Evolutionary conservation across 2,797 vertebrate genomes (phyloP), one percentile per base, ranked within the genome.

Genomic region (Onychomys arenicola): DNA sequence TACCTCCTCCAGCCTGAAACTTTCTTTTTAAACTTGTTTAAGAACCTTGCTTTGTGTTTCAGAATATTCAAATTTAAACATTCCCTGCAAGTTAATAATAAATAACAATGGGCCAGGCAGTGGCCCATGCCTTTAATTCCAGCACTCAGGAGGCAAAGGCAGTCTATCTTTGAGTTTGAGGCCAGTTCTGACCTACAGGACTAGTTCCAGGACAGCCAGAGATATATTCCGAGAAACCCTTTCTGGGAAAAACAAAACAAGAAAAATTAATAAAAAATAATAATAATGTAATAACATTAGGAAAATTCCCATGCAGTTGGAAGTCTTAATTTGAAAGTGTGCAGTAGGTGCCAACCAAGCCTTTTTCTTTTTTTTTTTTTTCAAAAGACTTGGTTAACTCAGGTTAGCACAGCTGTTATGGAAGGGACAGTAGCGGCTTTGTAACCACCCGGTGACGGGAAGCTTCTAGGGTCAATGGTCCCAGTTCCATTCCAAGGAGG

Each of bases 371-470:
- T 71, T 75, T 73, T 67, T 78, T 17, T 40, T 27, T 89, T 43
- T n/a, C 52, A 1, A 17, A 73, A 90, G n/a, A 27, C 25, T 5
- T 52, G 52, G 52, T 2, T 0, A 0, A 10, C 19, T 37, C 61
- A 5, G 5, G 2, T 25, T 13, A 73, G 9, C 12, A n/a, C 0
- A 0, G 9, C 13, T 23, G 0, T 63, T 4, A 90, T 0, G 0
- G 6, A 71, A 76, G 21, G 17, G 19, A 32, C 32, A 1, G 10
- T 34, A 89, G 95, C 32, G 2, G 46, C 21, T 4, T 13, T 2
- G 0, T 81, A 21, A 90, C 27, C 27, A 34, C 27, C 3, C 1
- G 17, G 78, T 78, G 49, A 40, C 87, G 11, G 0, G 88, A 90
- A 97, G 37, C 63, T 34, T 2, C 84, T 65, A 46, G 25, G 1